Evolutionary conservation across 1,140 invertebrate species (phyloP).

Genomic region (Rhopalosiphum maidis): DNA sequence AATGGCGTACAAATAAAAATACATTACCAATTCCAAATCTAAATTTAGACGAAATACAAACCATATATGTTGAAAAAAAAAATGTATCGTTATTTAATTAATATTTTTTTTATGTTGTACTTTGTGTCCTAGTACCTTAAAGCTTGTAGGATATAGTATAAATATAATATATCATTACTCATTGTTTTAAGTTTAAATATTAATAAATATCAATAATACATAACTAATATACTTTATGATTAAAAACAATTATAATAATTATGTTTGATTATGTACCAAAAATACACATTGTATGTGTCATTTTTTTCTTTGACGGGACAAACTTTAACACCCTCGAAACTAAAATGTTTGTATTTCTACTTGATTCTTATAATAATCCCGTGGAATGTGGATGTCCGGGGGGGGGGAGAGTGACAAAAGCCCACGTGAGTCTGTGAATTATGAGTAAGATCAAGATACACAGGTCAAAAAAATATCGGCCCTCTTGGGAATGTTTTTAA

Average conservation of each 20-base stretch:
- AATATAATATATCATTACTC: too few relatives aligned
- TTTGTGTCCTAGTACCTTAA: not conserved
- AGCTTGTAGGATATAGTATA: not conserved
- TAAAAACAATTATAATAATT: not conserved
- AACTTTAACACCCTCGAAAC: not conserved
- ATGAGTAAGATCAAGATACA: not conserved
- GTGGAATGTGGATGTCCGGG: not conserved
- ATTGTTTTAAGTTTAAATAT: not conserved
- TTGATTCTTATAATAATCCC: not conserved
- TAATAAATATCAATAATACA: not conserved
- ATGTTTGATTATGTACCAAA: not conserved
- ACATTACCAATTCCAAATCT: not conserved
- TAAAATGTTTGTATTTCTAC: not conserved
- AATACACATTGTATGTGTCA: not conserved
- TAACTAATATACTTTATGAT: not conserved
- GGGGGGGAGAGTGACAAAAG: not conserved
- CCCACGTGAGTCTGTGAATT: not conserved
- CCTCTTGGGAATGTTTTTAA: not conserved
- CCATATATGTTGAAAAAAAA: not conserved
- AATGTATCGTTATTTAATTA: not conserved
- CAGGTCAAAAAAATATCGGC: constrained; percentile 15
- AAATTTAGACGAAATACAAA: not conserved
- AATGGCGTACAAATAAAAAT: not conserved
- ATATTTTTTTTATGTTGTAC: not conserved
- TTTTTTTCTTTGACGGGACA: not conserved